These are phyloP conservation scores for Hyles vespertilio DNA, from an alignment of 1,140 invertebrate species.

Conservation along the genomic window DNA sequence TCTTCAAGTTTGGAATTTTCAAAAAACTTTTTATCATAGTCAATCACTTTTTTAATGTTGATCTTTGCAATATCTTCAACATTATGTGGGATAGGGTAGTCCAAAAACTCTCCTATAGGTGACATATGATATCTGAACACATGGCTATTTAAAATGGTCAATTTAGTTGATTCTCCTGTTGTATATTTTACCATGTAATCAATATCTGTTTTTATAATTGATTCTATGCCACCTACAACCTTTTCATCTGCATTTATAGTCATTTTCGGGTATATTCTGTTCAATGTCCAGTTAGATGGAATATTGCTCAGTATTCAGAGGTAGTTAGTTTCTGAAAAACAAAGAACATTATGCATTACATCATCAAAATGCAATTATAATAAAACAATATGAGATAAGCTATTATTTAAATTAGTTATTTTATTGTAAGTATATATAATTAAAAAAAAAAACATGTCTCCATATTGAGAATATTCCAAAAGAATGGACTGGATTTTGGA, in stretches of 20 bases:
- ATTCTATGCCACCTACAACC: slow-evolving; percentile 29
- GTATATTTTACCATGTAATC: slow-evolving; percentile 43
- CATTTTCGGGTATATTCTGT: too few relatives aligned
- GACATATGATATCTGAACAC: slow-evolving; percentile 62
- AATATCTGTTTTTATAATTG: slow-evolving; percentile 36
- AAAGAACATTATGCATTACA: too few relatives aligned
- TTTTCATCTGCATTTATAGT: slow-evolving; percentile 1
- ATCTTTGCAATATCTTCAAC: slow-evolving; percentile 50
- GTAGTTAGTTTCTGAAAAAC: too few relatives aligned
- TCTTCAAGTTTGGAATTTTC: slow-evolving; percentile 38
- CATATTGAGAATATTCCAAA: too few relatives aligned
- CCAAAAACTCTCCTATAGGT: slow-evolving; percentile 41
- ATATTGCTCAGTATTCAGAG: too few relatives aligned
- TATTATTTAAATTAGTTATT: too few relatives aligned
- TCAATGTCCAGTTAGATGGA: too few relatives aligned
- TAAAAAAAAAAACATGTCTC: too few relatives aligned
- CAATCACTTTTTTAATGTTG: slow-evolving; percentile 36
- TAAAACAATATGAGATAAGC: too few relatives aligned
- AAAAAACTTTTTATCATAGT: slow-evolving; percentile 45
- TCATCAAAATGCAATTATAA: too few relatives aligned
- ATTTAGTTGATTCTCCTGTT: slow-evolving; percentile 40
- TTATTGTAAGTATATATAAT: too few relatives aligned
- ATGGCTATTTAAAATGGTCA: slow-evolving; percentile 54
- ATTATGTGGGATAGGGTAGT: slow-evolving; percentile 54
- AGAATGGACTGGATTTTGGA: too few relatives aligned